Evolutionary conservation across 2,888 invertebrate genomes (phyloP).

Genomic region (Macrosiphum euphorbiae): DNA sequence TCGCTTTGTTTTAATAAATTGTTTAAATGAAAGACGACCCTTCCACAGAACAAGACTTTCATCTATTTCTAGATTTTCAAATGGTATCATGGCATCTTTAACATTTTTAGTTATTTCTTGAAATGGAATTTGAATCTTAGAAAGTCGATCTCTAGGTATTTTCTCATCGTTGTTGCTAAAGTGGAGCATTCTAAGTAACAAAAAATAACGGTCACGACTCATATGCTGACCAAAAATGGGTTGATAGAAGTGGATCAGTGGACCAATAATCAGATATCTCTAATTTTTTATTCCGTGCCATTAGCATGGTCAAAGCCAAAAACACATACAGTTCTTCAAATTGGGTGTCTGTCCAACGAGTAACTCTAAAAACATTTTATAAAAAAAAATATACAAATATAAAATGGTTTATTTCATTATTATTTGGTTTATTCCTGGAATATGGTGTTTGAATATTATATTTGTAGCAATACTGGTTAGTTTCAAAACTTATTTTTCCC

Average conservation of each 20-base stretch:
- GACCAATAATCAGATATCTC: conserved; percentile 58
- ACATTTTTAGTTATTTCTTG: not conserved
- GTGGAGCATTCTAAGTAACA: conserved; percentile 3
- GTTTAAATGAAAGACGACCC: conserved; percentile 67
- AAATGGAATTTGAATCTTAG: not conserved
- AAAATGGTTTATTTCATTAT: no score
- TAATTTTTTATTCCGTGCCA: conserved; percentile 40
- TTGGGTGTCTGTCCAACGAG: not conserved
- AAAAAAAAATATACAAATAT: no score
- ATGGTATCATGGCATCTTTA: conserved; percentile 56
- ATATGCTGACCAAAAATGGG: conserved; percentile 55
- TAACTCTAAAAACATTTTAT: not conserved
- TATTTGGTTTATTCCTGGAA: no score
- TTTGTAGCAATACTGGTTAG: no score
- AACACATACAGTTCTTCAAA: not conserved
- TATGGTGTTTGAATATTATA: no score
- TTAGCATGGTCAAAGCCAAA: not conserved
- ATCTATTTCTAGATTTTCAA: conserved; percentile 66
- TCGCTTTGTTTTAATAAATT: conserved; percentile 67
- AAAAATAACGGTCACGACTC: conserved; percentile 36
- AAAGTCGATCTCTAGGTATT: not conserved
- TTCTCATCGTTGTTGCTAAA: conserved; percentile 31
- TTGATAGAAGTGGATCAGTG: conserved; percentile 49
- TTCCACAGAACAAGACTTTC: conserved; percentile 68
- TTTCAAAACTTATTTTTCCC: no score